Base-by-base conservation (phyloP, 2,797 vertebrate genomes). In the Sparus aurata region DNA sequence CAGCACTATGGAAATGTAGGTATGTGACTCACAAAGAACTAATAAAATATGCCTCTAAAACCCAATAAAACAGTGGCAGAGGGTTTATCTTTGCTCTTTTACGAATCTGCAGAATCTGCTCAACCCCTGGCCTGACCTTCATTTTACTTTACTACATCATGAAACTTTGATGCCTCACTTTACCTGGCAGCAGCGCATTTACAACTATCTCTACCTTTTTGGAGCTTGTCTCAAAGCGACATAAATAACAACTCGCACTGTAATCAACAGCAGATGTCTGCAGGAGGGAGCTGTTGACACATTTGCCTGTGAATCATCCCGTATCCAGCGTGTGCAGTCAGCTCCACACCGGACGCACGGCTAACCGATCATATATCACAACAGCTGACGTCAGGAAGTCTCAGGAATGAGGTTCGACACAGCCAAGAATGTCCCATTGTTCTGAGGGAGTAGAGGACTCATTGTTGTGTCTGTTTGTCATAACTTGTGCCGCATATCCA, bases 301-400 rank as follows among this genome's bases (percentile, higher is more conserved):
- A 69, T 83, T 77, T 79, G 72, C 74, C 75, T 58, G 69, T 87
- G 85, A 89, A 89, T 92, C 88, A 88, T 84, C 58, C 69, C 2
- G 60, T 63, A 75, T 75, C 66, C 46, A 60, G 60, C 16, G 11
- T 74, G 74, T 85, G 68, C 79, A 77, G 75, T 57, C 78, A 9
- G 66, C 74, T 71, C 53, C 66, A 27, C 69, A 61, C 69, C 53
- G 69, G 79, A 89, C 84, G 76, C 63, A 41, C 85, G 23, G 20
- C 52, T 1, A 80, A 73, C 79, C 22, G 73, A 88, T 92, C 85
- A 34, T 84, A 88, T 88, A 87, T 93, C 91, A 92, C 90, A 92
- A 92, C 86, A 92, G 80, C 80, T 93, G 91, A 92, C 80, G 73
- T 93, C 91, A 91, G 91, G 82, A 86, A 85, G 80, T 89, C 90